These are phyloP conservation scores for Crioceris asparagi DNA, from an alignment of 2,888 invertebrate genomes.

Conservation along the genomic window DNA sequence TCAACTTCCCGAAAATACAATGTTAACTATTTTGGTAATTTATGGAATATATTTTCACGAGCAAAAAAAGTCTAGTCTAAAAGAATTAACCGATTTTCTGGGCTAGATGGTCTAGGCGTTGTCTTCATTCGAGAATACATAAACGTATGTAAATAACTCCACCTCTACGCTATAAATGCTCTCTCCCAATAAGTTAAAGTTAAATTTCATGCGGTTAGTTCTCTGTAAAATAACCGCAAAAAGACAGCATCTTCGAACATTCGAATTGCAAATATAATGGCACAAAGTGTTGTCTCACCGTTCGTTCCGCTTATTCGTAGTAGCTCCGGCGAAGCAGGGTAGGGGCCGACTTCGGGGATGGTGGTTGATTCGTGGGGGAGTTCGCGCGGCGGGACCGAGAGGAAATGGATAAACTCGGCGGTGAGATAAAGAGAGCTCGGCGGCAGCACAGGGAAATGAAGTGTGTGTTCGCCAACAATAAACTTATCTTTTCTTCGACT, in stretches of 20 bases:
- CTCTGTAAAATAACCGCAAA: constrained; percentile 21
- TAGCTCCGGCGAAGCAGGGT: not conserved
- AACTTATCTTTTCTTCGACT: constrained; percentile 38
- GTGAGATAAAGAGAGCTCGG: constrained; percentile 37
- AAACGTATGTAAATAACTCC: constrained; percentile 20
- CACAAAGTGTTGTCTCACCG: constrained; percentile 29
- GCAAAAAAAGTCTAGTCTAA: too few relatives aligned
- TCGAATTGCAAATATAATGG: constrained; percentile 35
- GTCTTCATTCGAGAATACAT: too few relatives aligned
- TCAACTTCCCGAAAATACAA: too few relatives aligned
- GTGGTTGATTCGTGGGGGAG: constrained; percentile 3
- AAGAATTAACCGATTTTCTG: too few relatives aligned
- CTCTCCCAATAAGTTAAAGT: constrained; percentile 23
- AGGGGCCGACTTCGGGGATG: too few relatives aligned
- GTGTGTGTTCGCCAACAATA: constrained; percentile 38
- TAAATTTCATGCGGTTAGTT: constrained; percentile 23
- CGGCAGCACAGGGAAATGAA: constrained; percentile 36
- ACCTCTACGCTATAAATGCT: constrained; percentile 17
- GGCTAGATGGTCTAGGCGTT: too few relatives aligned
- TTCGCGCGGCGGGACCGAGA: constrained; percentile 20
- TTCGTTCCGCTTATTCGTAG: too few relatives aligned
- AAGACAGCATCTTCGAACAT: constrained; percentile 22
- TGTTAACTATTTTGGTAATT: too few relatives aligned
- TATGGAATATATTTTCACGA: too few relatives aligned
- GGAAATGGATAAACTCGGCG: constrained; percentile 38